Evolutionary conservation across 2,113 vertebrate species (phyloP), one percentile per base, ranked within the genome.

Genomic region (Oryzias melastigma): DNA sequence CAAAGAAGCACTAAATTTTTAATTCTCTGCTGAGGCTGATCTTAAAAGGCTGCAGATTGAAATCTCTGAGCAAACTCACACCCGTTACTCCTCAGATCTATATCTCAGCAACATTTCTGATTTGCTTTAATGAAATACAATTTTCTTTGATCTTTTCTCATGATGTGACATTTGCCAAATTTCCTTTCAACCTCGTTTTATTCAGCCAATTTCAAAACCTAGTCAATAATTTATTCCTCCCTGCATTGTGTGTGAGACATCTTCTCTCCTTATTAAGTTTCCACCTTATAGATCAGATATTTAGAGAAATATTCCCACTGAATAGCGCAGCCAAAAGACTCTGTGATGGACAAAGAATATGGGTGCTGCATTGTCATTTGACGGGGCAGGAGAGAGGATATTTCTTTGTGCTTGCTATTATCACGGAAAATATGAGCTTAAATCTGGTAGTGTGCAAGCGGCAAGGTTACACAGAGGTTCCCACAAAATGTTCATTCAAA

Each of bases 351-450:
- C 65, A 79, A 67, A 70, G 72, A 69, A 62, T 69, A 62, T 51
- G 57, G 69, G 29, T 3, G 1, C 13, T 17, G 65, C 27, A 41
- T 69, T 69, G 59, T 60, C 48, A 22, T 61, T 3, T 0, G 52
- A 47, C 57, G 42, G 58, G 50, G 59, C 58, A 43, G 42, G 44
- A 65, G 53, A 22, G 10, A 19, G 55, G 58, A 62, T 76, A 58
- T 69, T 74, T 66, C 66, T 76, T 76, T 76, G 74, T 81, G 77
- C 65, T 75, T 44, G 62, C 60, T 43, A 58, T 78, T 75, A 75
- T 80, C 71, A 75, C 47, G 52, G 55, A 58, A 73, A 67, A 75
- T 50, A 83, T 78, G 62, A 83, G 75, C 51, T 41, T 66, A 68
- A 74, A 73, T 83, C 68, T 70, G 62, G 47, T 67, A 74, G 54